Evolutionary conservation across 2,797 vertebrate species (phyloP).

Genomic region (Odontamblyopus rebecca): DNA sequence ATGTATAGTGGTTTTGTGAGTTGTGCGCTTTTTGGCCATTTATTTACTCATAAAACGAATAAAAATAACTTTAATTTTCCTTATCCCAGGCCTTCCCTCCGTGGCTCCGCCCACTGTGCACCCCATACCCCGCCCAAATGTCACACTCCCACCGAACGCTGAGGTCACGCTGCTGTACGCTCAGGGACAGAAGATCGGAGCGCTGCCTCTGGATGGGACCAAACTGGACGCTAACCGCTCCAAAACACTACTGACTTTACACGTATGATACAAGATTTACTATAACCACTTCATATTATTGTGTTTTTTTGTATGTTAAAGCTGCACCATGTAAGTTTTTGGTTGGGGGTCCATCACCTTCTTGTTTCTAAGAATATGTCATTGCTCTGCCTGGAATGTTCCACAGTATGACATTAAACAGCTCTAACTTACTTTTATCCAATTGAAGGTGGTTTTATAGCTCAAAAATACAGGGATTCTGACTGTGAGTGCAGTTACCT

Average conservation of each 20-base stretch:
- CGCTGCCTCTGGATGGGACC: conserved; percentile 89
- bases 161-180: conserved; percentile 90
- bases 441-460: no score
- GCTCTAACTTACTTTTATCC: no score
- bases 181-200: conserved; percentile 94
- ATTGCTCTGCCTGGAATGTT: no score
- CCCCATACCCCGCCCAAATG: conserved; percentile 83
- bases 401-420: no score
- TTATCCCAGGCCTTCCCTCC: conserved; percentile 83
- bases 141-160: conserved; percentile 74
- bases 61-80: neutral
- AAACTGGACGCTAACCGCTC: conserved; percentile 79
- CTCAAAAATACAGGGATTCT: no score
- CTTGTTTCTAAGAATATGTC: neutral
- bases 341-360: no score
- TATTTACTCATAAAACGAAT: neutral
- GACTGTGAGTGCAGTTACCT: no score
- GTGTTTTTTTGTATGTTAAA: no score
- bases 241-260: conserved; percentile 87
- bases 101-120: conserved; percentile 79
- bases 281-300: no score
- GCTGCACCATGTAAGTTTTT: neutral
- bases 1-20: neutral
- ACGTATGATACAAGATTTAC: conserved; percentile 74
- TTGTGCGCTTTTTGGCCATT: no score